Evolutionary conservation across 2,113 vertebrate genomes (phyloP).

Genomic region (Nipponia nippon): DNA sequence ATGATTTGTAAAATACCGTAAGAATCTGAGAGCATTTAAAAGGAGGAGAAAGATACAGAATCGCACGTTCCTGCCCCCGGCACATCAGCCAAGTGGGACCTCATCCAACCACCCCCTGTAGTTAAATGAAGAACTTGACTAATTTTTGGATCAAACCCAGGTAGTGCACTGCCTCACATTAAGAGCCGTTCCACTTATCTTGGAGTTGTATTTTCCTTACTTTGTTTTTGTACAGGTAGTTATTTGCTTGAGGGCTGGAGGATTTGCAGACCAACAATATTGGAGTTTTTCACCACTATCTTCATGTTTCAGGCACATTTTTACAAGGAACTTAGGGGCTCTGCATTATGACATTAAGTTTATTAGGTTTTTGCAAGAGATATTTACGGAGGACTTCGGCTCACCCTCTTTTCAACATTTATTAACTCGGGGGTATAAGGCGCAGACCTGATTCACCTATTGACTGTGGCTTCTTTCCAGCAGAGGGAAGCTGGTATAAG

Average conservation of each 20-base stretch:
- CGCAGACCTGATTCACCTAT: slow-evolving; percentile 7
- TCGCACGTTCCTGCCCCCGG: slow-evolving; percentile 28
- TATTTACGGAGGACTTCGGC: background rate
- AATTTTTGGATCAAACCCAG: slow-evolving; percentile 64
- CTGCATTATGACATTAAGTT: background rate
- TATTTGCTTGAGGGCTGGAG: background rate
- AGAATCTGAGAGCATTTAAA: slow-evolving; percentile 37
- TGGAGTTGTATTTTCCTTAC: slow-evolving; percentile 4
- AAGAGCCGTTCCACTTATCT: slow-evolving; percentile 30
- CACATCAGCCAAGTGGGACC: slow-evolving; percentile 51
- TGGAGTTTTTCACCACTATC: background rate
- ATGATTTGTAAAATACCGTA: slow-evolving; percentile 41
- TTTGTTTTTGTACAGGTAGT: background rate
- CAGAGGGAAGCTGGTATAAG: background rate
- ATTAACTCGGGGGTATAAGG: slow-evolving; percentile 11
- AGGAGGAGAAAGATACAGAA: slow-evolving; percentile 43
- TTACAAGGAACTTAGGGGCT: background rate
- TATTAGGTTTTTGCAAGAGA: background rate
- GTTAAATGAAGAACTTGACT: slow-evolving; percentile 60
- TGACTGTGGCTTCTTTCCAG: slow-evolving; percentile 5
- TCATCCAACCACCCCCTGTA: slow-evolving; percentile 56
- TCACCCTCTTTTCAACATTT: slow-evolving; percentile 12
- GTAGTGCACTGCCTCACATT: slow-evolving; percentile 20
- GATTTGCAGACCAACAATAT: background rate
- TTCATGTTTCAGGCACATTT: background rate